Conservation (phyloP, 64 coral and sea anemone species). For the Stylophora pistillata region DNA sequence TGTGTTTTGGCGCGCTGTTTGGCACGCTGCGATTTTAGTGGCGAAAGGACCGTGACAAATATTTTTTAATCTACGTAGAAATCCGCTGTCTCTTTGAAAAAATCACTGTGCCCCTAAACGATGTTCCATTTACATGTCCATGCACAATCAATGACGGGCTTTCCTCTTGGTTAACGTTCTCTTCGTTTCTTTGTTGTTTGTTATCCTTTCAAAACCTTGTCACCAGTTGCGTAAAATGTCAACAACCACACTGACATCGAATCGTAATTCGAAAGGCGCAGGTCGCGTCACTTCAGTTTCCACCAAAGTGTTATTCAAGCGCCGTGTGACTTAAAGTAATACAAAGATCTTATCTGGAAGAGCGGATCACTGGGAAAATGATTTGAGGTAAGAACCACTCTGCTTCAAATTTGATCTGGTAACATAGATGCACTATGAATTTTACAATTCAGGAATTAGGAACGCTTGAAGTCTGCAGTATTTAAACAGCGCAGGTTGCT, state of each 20-base stretch:
- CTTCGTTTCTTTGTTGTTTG: not conserved
- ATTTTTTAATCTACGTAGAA: too few relatives aligned
- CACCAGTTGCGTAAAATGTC: slow-evolving; percentile 30
- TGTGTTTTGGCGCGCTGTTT: too few relatives aligned
- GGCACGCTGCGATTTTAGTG: too few relatives aligned
- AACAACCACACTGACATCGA: slow-evolving; percentile 15
- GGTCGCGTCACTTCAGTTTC: not conserved
- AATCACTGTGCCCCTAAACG: not conserved
- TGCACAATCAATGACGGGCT: too few relatives aligned
- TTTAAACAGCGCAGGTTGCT: too few relatives aligned
- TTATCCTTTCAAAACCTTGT: not conserved
- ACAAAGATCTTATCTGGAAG: not conserved
- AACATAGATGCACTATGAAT: not conserved
- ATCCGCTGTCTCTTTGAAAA: not conserved
- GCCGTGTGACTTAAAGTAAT: not conserved
- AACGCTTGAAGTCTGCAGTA: too few relatives aligned
- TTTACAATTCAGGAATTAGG: too few relatives aligned
- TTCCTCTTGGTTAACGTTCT: too few relatives aligned
- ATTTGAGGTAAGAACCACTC: not conserved
- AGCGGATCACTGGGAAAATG: not conserved
- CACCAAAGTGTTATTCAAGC: not conserved
- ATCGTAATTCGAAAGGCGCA: slow-evolving; percentile 24
- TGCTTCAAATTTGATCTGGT: not conserved
- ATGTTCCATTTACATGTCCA: too few relatives aligned
- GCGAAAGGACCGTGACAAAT: too few relatives aligned